Percentiles rank a stretch among this genome's conserved stretches.
These are phyloP conservation scores for Drosophila micromelanica DNA, from an alignment of 1,140 invertebrate genomes.

Conservation along the genomic window DNA sequence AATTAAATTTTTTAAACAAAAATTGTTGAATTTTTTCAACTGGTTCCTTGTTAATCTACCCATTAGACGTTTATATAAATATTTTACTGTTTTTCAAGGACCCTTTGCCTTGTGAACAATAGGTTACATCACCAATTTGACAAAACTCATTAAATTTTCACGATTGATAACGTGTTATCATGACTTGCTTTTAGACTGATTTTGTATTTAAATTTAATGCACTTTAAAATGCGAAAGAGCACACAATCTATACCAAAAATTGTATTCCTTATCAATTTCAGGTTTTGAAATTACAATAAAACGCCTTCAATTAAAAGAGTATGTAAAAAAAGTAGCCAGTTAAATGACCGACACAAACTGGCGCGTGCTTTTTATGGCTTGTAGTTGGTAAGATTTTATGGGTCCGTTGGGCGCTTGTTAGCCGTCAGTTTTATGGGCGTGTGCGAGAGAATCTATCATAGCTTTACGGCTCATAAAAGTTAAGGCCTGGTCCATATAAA, in stretches of 20 bases:
- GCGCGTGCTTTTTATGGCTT: constrained; percentile 46
- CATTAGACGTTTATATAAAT: too few relatives aligned
- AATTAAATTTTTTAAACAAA: too few relatives aligned
- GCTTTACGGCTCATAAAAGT: constrained; percentile 70
- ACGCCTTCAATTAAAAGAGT: neutral
- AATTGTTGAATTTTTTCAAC: too few relatives aligned
- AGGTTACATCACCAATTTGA: too few relatives aligned
- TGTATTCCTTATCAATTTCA: neutral
- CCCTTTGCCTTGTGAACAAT: too few relatives aligned
- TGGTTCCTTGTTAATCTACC: too few relatives aligned
- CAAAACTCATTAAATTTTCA: too few relatives aligned
- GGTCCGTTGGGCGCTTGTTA: constrained; percentile 38
- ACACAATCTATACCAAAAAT: too few relatives aligned
- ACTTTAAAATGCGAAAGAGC: neutral
- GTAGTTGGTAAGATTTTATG: constrained; percentile 61
- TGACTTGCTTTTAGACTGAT: too few relatives aligned
- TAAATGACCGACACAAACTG: constrained; percentile 2
- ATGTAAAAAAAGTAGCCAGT: neutral
- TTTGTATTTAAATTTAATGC: too few relatives aligned
- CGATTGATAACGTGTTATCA: too few relatives aligned
- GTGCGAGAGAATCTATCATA: constrained; percentile 68
- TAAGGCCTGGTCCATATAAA: constrained; percentile 25
- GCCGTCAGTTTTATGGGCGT: constrained; percentile 59
- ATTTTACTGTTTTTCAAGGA: too few relatives aligned
- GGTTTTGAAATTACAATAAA: constrained; percentile 1